Evolutionary conservation across 37 sponge, comb jelly and placozoan genomes (phyloP).

Genomic region (Aplysina aerophoba): DNA sequence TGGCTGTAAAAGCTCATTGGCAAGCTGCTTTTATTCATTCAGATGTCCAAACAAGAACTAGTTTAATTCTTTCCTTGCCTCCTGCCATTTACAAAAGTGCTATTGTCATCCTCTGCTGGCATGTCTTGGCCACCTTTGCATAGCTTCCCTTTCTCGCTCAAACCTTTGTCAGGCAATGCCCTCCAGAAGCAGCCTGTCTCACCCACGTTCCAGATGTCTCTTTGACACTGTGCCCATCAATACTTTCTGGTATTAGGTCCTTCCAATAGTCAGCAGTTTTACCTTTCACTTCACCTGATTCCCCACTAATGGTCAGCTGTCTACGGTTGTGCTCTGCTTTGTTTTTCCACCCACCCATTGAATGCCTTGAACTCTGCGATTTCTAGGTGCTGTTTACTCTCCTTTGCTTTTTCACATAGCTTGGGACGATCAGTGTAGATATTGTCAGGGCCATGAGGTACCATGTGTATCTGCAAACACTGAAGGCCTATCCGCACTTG

Average conservation of each 20-base stretch:
- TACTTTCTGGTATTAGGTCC: constrained; percentile 52
- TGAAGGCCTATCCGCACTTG: too few species aligned
- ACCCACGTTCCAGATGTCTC: constrained; percentile 55
- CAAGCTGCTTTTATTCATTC: constrained; percentile 51
- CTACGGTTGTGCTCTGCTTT: constrained; percentile 58
- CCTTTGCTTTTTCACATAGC: constrained; percentile 44
- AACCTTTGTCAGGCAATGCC: constrained; percentile 60
- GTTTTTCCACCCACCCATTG: constrained; percentile 45
- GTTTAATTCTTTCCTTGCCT: constrained; percentile 46
- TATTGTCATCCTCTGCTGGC: constrained; percentile 46
- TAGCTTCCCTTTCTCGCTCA: constrained; percentile 48
- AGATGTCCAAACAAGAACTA: constrained; percentile 73
- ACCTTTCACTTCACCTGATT: constrained; percentile 60
- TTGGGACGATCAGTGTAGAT: constrained; percentile 50
- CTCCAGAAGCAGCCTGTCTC: constrained; percentile 65
- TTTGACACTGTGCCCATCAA: constrained; percentile 17
- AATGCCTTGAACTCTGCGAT: constrained; percentile 41
- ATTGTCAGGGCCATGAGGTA: constrained; percentile 44
- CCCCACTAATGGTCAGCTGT: constrained; percentile 65
- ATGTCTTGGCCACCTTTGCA: constrained; percentile 73
- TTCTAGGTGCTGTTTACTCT: constrained; percentile 44
- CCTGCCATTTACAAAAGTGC: constrained; percentile 77
- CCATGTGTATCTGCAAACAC: too few species aligned
- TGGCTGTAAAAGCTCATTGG: constrained; percentile 75
- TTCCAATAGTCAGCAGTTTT: constrained; percentile 56